These are phyloP conservation scores for Laterallus jamaicensis DNA, from an alignment of 2,113 vertebrate species.

Conservation along the genomic window DNA sequence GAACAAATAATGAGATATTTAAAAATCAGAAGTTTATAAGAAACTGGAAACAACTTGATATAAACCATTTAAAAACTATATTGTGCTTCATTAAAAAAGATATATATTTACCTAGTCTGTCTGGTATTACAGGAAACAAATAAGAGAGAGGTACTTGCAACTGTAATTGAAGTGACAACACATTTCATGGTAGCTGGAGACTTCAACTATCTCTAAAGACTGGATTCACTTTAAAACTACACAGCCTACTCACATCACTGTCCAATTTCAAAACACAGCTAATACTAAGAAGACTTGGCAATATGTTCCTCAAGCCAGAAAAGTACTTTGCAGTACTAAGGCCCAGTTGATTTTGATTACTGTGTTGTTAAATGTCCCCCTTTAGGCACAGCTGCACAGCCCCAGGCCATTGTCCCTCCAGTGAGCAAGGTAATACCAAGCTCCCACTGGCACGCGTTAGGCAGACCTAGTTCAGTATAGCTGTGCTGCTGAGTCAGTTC, in stretches of 20 bases:
- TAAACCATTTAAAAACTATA: conserved; percentile 75
- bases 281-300: not conserved
- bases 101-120: conserved; percentile 72
- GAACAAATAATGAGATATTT: conserved; percentile 75
- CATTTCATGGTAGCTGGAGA: conserved; percentile 69
- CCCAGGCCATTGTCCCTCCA: not conserved
- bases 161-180: conserved; percentile 65
- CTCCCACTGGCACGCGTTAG: not conserved
- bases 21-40: conserved; percentile 75
- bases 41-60: conserved; percentile 75
- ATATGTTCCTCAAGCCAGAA: not conserved
- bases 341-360: conserved; percentile 22
- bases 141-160: conserved; percentile 67
- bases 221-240: conserved; percentile 43
- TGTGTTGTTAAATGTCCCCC: conserved; percentile 15
- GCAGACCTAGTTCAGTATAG: not conserved
- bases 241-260: not conserved
- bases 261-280: conserved; percentile 36
- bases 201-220: conserved; percentile 49
- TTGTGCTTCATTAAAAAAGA: conserved; percentile 73
- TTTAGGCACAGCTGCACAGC: conserved; percentile 33
- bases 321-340: not conserved
- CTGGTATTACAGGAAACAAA: conserved; percentile 69
- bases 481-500: not conserved
- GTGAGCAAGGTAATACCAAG: not conserved